Percentiles rank a stretch among this genome's conserved stretches.
phyloP scores from a whole-genome alignment of 2,888 invertebrate genomes.

The Ephialtes manifestator region DNA sequence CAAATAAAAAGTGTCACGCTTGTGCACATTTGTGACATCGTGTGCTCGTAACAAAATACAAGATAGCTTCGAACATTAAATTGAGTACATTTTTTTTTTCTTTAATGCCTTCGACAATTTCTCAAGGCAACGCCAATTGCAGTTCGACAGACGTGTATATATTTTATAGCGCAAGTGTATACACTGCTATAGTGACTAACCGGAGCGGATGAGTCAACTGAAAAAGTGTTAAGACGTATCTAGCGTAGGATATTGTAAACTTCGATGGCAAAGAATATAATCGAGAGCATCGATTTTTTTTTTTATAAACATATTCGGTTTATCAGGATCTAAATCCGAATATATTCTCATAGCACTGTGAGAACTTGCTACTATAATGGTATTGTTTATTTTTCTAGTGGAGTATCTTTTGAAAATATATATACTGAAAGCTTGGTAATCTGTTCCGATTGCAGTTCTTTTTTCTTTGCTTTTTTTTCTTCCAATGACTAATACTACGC shows the following conservation, averaged over 20 bases:
- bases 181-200: not conserved
- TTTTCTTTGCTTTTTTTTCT: not conserved
- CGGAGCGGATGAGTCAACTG: constrained; percentile 6
- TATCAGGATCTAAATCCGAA: constrained; percentile 19
- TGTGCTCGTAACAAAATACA: not conserved
- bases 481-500: constrained; percentile 1
- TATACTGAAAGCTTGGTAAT: not conserved
- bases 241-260: constrained; percentile 3
- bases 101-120: not conserved
- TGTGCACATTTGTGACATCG: not conserved
- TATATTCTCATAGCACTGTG: not conserved
- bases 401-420: not conserved
- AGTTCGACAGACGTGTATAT: not conserved
- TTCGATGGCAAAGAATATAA: constrained; percentile 15
- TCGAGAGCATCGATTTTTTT: not conserved
- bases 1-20: not conserved
- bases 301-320: not conserved
- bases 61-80: not conserved
- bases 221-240: not conserved
- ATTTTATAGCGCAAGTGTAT: not conserved
- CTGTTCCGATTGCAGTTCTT: not conserved
- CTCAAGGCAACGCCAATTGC: not conserved
- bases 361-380: not conserved
- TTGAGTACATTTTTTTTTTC: constrained; percentile 6
- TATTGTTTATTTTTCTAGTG: not conserved